Evolutionary conservation across 2,113 vertebrate species (phyloP).

Genomic region (Ibidorhyncha struthersii): DNA sequence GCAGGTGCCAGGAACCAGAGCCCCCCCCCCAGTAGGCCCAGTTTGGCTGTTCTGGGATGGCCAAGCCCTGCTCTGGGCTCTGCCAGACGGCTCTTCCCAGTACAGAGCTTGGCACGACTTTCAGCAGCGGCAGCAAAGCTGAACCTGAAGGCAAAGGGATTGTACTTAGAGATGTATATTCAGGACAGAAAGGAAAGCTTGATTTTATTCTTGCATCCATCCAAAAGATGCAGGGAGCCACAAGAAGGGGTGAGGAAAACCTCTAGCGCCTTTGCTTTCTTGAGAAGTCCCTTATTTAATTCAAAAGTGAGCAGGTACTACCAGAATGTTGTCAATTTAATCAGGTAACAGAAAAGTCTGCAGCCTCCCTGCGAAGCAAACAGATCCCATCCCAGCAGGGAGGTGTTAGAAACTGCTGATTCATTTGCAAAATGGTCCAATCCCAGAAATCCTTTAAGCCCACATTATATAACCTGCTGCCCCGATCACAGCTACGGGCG

Average conservation of each 20-base stretch:
- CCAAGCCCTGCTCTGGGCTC: neutral
- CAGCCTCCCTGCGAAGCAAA: constrained; percentile 21
- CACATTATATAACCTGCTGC: neutral
- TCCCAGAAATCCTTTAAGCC: neutral
- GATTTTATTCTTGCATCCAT: neutral
- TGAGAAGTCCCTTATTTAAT: neutral
- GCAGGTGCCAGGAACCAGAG: fast-evolving
- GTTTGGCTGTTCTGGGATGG: neutral
- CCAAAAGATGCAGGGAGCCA: neutral
- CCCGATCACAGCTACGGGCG: neutral
- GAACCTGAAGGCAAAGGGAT: neutral
- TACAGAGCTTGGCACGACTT: neutral
- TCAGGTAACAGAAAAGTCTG: neutral
- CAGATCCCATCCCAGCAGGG: constrained; percentile 56
- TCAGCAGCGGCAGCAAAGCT: neutral
- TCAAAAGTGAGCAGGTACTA: neutral
- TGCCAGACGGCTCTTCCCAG: neutral
- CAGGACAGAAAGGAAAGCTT: neutral
- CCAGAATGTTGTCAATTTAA: neutral
- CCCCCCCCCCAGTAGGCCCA: neutral
- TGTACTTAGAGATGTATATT: neutral
- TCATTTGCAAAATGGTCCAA: constrained; percentile 14
- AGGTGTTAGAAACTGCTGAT: constrained; percentile 53
- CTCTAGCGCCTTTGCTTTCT: neutral
- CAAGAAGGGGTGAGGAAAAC: neutral